Conservation (phyloP, 2,113 vertebrate species). For the Cebus imitator region DNA sequence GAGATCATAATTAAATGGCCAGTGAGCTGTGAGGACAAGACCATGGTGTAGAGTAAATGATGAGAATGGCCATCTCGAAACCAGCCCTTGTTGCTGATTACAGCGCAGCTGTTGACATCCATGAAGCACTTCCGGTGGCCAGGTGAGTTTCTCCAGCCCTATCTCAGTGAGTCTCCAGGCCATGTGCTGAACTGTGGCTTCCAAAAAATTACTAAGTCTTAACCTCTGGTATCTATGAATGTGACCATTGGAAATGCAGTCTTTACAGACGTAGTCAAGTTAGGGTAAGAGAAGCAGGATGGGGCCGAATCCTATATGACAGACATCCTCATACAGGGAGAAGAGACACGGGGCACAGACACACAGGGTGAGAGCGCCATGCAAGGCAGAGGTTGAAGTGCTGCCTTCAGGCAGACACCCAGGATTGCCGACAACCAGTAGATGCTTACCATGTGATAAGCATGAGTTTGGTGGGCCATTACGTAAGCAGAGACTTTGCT, state of each 20-base stretch:
- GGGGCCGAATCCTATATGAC: background rate
- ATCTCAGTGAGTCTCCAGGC: background rate
- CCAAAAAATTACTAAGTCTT: background rate
- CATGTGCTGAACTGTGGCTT: background rate
- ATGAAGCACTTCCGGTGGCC: background rate
- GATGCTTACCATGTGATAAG: background rate
- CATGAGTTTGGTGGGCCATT: no score
- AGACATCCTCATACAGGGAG: background rate
- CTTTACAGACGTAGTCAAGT: background rate
- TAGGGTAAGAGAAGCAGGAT: background rate
- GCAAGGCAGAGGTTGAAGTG: no score
- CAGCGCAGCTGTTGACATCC: background rate
- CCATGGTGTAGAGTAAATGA: background rate
- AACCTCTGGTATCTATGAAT: background rate
- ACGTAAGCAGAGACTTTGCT: no score
- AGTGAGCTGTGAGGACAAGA: background rate
- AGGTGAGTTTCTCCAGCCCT: background rate
- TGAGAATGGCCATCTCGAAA: background rate
- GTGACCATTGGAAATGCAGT: background rate
- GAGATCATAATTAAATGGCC: background rate
- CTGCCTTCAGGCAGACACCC: no score
- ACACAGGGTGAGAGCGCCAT: background rate
- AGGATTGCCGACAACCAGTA: background rate
- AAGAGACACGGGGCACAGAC: background rate
- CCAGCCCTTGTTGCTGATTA: background rate